Percentiles rank a stretch among this genome's conserved stretches.
phyloP scores from a whole-genome alignment of 1,140 invertebrate genomes.

The Coenobita brevimanus region DNA sequence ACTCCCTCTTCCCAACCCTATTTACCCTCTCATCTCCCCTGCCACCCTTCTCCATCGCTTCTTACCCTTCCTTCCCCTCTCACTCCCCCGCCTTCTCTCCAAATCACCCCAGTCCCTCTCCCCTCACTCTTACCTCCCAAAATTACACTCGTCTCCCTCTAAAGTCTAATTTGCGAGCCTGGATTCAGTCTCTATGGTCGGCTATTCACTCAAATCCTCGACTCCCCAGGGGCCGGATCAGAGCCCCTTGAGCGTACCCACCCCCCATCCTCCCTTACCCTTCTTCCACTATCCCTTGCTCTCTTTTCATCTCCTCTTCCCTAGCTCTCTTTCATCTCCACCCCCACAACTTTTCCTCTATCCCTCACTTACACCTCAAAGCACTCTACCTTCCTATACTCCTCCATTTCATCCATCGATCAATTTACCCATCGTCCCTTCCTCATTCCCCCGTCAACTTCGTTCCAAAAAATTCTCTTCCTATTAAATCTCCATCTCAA shows the following conservation, averaged over 20 bases:
- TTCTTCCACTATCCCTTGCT: neutral
- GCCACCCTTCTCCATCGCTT: neutral
- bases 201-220: slow-evolving; percentile 32
- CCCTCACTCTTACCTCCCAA: neutral
- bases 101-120: neutral
- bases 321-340: neutral
- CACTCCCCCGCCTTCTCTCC: neutral
- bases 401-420: neutral
- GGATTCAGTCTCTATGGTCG: slow-evolving; percentile 1
- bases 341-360: neutral
- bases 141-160: slow-evolving; percentile 36
- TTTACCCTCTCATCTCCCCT: too few species aligned
- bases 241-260: neutral
- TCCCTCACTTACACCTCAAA: neutral
- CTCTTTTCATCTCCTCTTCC: neutral
- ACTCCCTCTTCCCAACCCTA: too few species aligned
- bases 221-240: neutral
- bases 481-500: neutral
- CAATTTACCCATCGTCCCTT: neutral
- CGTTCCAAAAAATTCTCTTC: neutral
- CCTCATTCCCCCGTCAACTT: neutral
- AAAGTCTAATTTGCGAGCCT: slow-evolving; percentile 32
- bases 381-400: neutral
- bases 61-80: neutral
- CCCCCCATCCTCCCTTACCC: neutral